Base-by-base conservation (phyloP, 2,888 invertebrate species). In the Drepanosiphum platanoidis region DNA sequence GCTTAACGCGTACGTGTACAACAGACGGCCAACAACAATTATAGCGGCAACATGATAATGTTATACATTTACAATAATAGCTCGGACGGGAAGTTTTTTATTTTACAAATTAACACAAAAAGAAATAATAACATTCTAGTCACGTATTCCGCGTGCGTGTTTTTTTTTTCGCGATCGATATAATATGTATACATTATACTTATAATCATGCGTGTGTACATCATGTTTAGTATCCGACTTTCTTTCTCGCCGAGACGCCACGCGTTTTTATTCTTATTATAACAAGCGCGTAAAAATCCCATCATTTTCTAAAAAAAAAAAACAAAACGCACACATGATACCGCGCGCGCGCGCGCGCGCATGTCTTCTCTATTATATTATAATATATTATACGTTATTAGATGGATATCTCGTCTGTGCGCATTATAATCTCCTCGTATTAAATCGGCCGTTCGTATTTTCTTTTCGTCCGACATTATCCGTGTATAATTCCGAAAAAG, bases 31-130 rank as follows among this genome's bases (percentile, higher is more conserved):
- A n/a, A 58, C 13, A 13, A 27, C 66, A 30, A 79, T 34, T 42
- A 32, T n/a, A 18, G 27, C n/a, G 27, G n/a, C 27, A 68, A 34
- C 27, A 18, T 34, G 7, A 34, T 27, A 68, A n/a, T 27, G 30
- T 34, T 27, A 27, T 46, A 42, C 61, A 46, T 61, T n/a, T 11
- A 61, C 27, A 8, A 61, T 64, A 68, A 68, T 11, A n/a, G 15
- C 15, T 7, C 11, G 3, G 30, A 68, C 79, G 39, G 34, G 68
- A 80, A 80, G 46, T 68, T 80, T 52, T 46, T 46, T 46, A n/a
- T n/a, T n/a, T n/a, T n/a, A n/a, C n/a, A 68, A 80, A 68, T 52
- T 46, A 68, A 78, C n/a, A 9, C 32, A 34, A 80, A 80, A 77
- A 74, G 64, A 64, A 68, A 32, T 34, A n/a, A n/a, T n/a, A n/a